Evolutionary conservation across 1,140 invertebrate genomes (phyloP).

Genomic region (Drosophila oshimai): DNA sequence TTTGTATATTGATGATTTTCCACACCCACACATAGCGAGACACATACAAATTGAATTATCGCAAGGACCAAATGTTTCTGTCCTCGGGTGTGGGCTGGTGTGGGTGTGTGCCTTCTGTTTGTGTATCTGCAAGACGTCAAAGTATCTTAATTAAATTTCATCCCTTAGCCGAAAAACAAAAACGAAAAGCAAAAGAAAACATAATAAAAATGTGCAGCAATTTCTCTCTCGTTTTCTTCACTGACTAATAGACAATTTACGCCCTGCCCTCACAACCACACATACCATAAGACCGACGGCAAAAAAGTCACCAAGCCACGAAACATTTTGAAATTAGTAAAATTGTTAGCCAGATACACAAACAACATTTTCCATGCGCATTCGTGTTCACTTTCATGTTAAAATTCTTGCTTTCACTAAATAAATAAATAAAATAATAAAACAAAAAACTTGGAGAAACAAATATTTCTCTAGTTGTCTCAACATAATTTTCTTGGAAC

Average conservation of each 20-base stretch:
- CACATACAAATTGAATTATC: constrained; percentile 74
- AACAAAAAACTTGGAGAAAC: too few relatives aligned
- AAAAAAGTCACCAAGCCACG: constrained; percentile 41
- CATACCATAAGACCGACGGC: constrained; percentile 1
- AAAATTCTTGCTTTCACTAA: neutral
- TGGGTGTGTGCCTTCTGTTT: constrained; percentile 42
- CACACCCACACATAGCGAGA: constrained; percentile 26
- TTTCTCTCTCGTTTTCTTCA: constrained; percentile 61
- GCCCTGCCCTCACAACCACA: constrained; percentile 29
- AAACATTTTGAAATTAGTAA: constrained; percentile 31
- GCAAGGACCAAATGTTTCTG: constrained; percentile 58
- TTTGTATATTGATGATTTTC: constrained; percentile 69
- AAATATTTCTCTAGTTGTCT: too few relatives aligned
- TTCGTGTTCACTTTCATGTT: too few relatives aligned
- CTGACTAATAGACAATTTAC: constrained; percentile 81
- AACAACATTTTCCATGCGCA: neutral
- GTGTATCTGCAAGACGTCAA: constrained; percentile 75
- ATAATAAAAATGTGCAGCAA: constrained; percentile 79
- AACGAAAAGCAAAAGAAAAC: constrained; percentile 39
- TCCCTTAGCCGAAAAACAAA: constrained; percentile 64
- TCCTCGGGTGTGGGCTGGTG: constrained; percentile 8
- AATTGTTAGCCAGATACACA: constrained; percentile 1
- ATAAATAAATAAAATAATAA: too few relatives aligned
- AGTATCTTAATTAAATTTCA: constrained; percentile 82
- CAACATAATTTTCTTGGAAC: too few relatives aligned